Evolutionary conservation across 2,797 vertebrate genomes (phyloP), one percentile per base, ranked within the genome.

Genomic region (Chanos chanos): DNA sequence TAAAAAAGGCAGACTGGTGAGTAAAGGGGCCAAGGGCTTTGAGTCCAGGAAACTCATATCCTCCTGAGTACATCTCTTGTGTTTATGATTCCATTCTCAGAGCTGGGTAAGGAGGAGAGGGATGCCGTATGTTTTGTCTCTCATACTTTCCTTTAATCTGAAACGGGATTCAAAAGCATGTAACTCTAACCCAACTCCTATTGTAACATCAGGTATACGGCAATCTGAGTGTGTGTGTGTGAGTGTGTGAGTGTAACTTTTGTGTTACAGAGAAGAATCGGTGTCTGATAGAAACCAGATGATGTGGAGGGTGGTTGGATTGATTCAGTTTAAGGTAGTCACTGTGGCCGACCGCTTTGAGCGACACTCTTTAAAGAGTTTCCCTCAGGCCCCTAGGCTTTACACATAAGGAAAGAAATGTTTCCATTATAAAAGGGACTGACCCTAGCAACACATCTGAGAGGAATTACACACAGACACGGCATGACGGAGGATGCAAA

Each of bases 361-460:
- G 54, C 51, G 41, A 36, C 15, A 8, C 39, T 37, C 36, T 61
- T 50, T 24, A 55, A 73, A 71, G 62, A 37, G 52, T 48, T 64
- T 60, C 36, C 54, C 27, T 22, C 51, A 37, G 50, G 49, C 50
- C 66, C 16, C 21, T 31, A 16, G 57, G 8, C 45, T 51, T 73
- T 59, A 74, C 66, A 66, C 62, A 69, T 76, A 68, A 66, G 71
- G n/a, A 36, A 67, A 60, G n/a, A n/a, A 60, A 52, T 66, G 47
- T 75, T 74, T 79, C 74, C 75, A 66, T 36, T 48, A 58, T 55
- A 51, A 64, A 52, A 31, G 2, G 40, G n/a, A 33, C 21, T 59
- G 53, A 66, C 65, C 53, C 41, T n/a, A 25, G 56, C 70, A 8
- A 3, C 28, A 80, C 74, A 81, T 81, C 80, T 82, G 82, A 59